Percentiles rank a stretch among this genome's conserved stretches.
Conservation (phyloP, 1,140 invertebrate species). For the Magallana gigas region DNA sequence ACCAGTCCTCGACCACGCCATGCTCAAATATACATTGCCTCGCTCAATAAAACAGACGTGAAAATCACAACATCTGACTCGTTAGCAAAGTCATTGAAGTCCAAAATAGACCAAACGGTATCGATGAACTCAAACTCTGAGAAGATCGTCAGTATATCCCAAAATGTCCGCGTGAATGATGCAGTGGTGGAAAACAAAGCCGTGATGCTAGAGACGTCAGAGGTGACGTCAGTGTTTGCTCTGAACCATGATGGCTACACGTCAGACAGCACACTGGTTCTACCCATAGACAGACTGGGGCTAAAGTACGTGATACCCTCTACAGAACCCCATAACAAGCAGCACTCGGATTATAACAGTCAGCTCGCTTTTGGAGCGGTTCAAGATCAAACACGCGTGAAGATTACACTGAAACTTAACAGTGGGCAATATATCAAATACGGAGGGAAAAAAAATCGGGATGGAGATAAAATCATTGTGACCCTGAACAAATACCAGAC, state of each 20-base stretch:
- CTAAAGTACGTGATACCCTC: constrained; percentile 11
- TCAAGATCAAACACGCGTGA: constrained; percentile 15
- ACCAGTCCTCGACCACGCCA: background rate
- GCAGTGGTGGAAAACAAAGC: background rate
- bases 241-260: constrained; percentile 29
- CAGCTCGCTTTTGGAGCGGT: constrained; percentile 15
- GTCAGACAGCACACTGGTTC: constrained; percentile 1
- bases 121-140: background rate
- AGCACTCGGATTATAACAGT: background rate
- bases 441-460: background rate
- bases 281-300: constrained; percentile 30
- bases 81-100: background rate
- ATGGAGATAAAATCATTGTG: background rate
- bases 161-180: background rate
- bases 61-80: background rate
- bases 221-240: background rate
- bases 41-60: background rate
- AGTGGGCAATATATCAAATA: background rate
- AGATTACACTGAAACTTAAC: background rate
- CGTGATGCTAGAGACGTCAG: background rate
- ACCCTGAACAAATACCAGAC: constrained; percentile 29
- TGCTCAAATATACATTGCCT: background rate
- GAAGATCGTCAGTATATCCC: background rate
- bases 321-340: background rate
- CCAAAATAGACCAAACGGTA: background rate